These are phyloP conservation scores for Vultur gryphus DNA, from an alignment of 2,797 vertebrate genomes.

Conservation along the genomic window DNA sequence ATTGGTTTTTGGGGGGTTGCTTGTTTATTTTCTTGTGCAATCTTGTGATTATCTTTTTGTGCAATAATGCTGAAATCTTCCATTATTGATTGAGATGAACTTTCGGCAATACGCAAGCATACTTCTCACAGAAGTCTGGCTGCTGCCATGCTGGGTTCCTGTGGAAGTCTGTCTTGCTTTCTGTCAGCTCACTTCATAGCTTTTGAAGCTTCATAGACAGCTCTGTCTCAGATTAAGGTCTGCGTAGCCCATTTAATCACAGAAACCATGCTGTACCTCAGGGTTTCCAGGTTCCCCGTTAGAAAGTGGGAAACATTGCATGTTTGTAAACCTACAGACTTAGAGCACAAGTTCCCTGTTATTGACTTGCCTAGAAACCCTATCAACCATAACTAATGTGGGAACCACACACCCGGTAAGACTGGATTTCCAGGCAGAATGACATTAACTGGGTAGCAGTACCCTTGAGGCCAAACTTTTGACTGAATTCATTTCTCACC, in stretches of 20 bases:
- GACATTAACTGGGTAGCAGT: background rate
- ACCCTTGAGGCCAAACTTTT: background rate
- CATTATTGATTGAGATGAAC: background rate
- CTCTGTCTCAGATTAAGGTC: background rate
- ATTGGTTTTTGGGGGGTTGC: background rate
- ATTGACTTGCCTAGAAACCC: background rate
- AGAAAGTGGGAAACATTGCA: background rate
- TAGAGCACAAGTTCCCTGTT: background rate
- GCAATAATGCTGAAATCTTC: background rate
- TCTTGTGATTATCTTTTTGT: background rate
- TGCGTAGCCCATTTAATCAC: background rate
- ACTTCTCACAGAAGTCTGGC: background rate
- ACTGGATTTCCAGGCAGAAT: background rate
- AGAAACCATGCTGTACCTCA: background rate
- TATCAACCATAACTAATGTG: background rate
- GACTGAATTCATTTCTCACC: background rate
- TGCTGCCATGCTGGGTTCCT: background rate
- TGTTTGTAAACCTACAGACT: background rate
- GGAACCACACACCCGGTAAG: background rate
- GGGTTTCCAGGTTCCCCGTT: background rate
- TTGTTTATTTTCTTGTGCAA: background rate
- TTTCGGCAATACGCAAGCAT: background rate
- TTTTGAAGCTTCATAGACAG: background rate
- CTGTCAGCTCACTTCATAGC: background rate
- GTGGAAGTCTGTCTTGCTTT: background rate